phyloP scores from a whole-genome alignment of 2,888 invertebrate genomes.

The Eupithecia vulgata region DNA sequence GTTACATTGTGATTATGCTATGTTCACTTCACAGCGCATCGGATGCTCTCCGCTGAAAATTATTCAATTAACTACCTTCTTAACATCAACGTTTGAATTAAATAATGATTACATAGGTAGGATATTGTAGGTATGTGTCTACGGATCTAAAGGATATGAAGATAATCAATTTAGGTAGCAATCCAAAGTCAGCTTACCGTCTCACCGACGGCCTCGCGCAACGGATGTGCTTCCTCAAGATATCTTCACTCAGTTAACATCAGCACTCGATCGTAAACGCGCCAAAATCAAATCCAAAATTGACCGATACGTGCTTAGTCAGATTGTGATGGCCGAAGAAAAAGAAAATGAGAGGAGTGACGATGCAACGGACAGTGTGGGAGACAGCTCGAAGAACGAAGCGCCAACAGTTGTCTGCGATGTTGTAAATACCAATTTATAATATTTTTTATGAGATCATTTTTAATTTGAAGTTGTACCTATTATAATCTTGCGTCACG shows the following conservation, averaged over 20 bases:
- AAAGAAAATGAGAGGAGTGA: constrained; percentile 44
- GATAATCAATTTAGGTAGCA: neutral
- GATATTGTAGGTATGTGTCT: neutral
- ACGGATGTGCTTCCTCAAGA: constrained; percentile 64
- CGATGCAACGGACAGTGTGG: constrained; percentile 58
- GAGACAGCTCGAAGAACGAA: constrained; percentile 55
- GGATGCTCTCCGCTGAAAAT: neutral
- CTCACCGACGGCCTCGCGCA: constrained; percentile 29
- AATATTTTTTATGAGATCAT: neutral
- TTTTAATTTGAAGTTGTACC: neutral
- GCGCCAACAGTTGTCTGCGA: constrained; percentile 62
- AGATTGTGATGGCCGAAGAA: constrained; percentile 58
- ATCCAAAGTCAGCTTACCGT: neutral
- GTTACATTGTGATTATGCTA: neutral
- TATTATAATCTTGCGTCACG: neutral
- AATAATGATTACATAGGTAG: neutral
- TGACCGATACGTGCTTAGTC: constrained; percentile 50
- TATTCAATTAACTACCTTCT: neutral
- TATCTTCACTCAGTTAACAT: constrained; percentile 52
- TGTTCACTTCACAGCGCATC: neutral
- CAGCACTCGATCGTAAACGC: constrained; percentile 36
- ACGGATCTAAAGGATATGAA: neutral
- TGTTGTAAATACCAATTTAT: constrained; percentile 55
- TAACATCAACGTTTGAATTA: neutral
- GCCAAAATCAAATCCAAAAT: too few species aligned